Conservation (phyloP, 2,797 vertebrate species). For the Anabacerthia variegaticeps region DNA sequence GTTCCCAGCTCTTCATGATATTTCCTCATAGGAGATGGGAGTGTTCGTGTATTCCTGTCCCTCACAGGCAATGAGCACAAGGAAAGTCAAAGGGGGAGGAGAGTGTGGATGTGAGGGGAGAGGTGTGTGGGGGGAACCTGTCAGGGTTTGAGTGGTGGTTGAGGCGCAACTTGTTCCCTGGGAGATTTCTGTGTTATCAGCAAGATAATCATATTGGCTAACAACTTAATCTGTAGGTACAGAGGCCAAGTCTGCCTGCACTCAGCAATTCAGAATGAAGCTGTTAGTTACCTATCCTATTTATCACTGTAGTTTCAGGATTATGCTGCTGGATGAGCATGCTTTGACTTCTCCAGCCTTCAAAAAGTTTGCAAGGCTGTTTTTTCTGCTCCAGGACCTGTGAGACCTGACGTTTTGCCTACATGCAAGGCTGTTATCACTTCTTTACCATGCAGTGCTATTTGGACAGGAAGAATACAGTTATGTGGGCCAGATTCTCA, state of each 20-base stretch:
- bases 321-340: not conserved
- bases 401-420: not conserved
- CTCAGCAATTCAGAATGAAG: not conserved
- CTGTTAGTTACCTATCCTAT: not conserved
- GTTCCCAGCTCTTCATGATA: fast-evolving
- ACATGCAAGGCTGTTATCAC: not conserved
- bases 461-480: not conserved
- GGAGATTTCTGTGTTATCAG: not conserved
- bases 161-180: not conserved
- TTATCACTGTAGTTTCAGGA: not conserved
- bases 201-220: not conserved
- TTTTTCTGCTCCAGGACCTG: not conserved
- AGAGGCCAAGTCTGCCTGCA: not conserved
- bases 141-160: not conserved
- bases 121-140: not conserved
- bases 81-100: not conserved
- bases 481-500: not conserved
- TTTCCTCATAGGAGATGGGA: fast-evolving
- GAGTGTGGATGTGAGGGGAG: not conserved
- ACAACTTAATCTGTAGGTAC: not conserved
- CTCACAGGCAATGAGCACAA: not conserved
- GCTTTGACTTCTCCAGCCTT: not conserved
- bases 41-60: not conserved
- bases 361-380: not conserved
- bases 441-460: not conserved